Evolutionary conservation across 2,797 vertebrate species (phyloP), one percentile per base, ranked within the genome.

Genomic region (Sebastes diaconus): DNA sequence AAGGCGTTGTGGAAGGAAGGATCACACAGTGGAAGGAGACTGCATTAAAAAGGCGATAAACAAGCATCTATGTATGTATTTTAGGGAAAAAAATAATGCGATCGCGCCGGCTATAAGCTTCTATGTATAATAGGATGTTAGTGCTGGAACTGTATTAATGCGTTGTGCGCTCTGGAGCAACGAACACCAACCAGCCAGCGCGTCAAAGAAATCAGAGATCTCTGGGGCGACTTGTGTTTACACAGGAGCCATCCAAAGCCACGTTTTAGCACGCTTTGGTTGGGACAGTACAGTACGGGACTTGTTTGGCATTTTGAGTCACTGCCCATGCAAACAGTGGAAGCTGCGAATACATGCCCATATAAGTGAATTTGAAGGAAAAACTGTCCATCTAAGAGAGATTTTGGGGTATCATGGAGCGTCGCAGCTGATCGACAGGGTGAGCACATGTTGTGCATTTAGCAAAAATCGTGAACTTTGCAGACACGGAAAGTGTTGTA

Each of bases 171-270:
- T 54, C 72, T 4, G 72, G 69, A 80, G 76, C 55, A 22, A 80
- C 82, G 72, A 46, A 46, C 42, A 14, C 13, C 39, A 42, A 14
- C 36, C 39, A 42, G 13, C 39, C 39, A 36, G 68, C 79, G 82
- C 87, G 73, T 86, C 72, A 68, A 70, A 87, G 83, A 90, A 84
- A 79, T 81, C 90, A 68, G 81, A 83, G 86, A 78, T 74, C 63
- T 81, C 59, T 64, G 70, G 70, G 50, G 78, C 75, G 83, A 85
- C 85, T 77, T 87, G 81, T 94, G 91, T 95, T 93, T 91, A 95
- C 88, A 89, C 90, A 67, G 86, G 77, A 88, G 77, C 74, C 75
- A 79, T 63, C 83, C 85, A 80, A 6, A 92, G 93, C 94, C 93
- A 94, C 94, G 95, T 94, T 95, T 81, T 85, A 85, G 85, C 77